A percentile compares a stretch with the other conserved stretches of the same genome.
phyloP scores from a whole-genome alignment of 2,113 vertebrate genomes.

The Coptodon rendalli region DNA sequence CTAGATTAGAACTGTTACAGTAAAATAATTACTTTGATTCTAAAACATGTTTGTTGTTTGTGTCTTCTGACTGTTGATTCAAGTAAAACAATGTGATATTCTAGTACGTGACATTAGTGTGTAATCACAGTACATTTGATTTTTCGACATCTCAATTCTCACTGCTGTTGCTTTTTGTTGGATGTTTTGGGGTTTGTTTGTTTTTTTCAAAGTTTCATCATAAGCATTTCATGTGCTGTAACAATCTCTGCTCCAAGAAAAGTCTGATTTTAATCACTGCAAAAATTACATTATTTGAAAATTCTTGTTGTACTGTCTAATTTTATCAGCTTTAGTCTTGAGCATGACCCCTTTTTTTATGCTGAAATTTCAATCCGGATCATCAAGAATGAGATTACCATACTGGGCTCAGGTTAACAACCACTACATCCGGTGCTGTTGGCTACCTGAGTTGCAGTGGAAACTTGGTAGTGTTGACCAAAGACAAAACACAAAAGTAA shows the following conservation, averaged over 20 bases:
- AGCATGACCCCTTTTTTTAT: background rate
- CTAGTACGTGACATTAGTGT: background rate
- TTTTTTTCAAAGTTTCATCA: background rate
- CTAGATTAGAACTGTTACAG: background rate
- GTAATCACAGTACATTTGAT: background rate
- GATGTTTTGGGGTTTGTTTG: background rate
- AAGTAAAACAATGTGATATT: background rate
- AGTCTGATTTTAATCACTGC: background rate
- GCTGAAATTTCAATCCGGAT: background rate
- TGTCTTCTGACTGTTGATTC: background rate
- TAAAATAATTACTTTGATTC: background rate
- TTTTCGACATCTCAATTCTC: background rate
- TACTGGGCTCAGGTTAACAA: background rate
- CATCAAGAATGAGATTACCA: background rate
- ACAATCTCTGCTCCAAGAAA: background rate
- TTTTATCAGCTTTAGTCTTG: background rate
- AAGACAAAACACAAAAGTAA: background rate
- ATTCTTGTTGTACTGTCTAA: background rate
- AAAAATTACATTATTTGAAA: background rate
- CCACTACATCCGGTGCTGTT: background rate
- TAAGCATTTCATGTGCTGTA: background rate
- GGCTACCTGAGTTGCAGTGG: background rate
- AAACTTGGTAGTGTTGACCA: background rate
- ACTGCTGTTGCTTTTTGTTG: background rate
- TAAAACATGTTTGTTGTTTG: background rate